These are phyloP conservation scores for Lasiurus cinereus DNA, from an alignment of 2,113 vertebrate genomes.

Conservation along the genomic window DNA sequence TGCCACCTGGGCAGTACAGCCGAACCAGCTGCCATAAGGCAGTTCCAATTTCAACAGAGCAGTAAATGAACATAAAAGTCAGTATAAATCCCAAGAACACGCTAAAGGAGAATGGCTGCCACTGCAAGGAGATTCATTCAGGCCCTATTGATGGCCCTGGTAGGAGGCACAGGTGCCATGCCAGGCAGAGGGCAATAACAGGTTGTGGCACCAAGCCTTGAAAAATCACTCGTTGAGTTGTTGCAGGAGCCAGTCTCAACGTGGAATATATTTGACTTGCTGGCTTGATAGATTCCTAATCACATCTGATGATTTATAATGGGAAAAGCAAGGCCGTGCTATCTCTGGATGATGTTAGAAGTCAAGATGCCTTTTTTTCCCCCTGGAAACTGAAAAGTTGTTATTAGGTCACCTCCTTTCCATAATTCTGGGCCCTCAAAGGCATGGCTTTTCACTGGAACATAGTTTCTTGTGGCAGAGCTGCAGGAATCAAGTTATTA, in stretches of 20 bases:
- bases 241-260: background rate
- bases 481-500: background rate
- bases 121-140: slow-evolving; percentile 7
- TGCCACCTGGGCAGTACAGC: slow-evolving; percentile 81
- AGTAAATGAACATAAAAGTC: slow-evolving; percentile 77
- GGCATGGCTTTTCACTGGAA: background rate
- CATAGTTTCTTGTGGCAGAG: background rate
- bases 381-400: background rate
- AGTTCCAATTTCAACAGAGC: slow-evolving; percentile 77
- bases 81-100: slow-evolving; percentile 56
- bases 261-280: slow-evolving; percentile 16
- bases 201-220: background rate
- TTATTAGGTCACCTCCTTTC: background rate
- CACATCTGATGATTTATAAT: slow-evolving; percentile 18
- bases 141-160: background rate
- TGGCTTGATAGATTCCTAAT: background rate
- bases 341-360: background rate
- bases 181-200: background rate
- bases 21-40: slow-evolving; percentile 78
- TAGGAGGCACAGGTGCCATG: background rate
- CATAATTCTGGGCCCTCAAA: background rate
- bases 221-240: background rate
- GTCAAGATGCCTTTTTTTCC: background rate
- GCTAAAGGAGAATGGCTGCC: slow-evolving; percentile 41
- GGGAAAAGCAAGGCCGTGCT: background rate